Conservation (phyloP, 2,888 invertebrate genomes). For the Scaptomyza reducta region DNA sequence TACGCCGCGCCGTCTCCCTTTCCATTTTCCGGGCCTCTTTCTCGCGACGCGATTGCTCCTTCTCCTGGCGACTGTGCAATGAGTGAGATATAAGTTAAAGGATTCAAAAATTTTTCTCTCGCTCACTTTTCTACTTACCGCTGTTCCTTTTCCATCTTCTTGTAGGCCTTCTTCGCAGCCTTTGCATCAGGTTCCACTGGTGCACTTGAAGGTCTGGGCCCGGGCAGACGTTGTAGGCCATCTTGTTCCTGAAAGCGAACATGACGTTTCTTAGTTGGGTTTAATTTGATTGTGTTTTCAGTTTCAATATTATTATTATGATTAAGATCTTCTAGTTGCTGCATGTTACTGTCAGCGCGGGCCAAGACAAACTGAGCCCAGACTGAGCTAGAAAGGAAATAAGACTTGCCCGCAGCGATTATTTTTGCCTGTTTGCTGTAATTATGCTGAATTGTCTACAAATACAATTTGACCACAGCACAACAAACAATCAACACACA, state of each 20-base stretch:
- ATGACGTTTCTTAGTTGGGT: constrained; percentile 64
- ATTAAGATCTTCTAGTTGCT: constrained; percentile 22
- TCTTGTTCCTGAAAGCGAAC: constrained; percentile 83
- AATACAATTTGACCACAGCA: constrained; percentile 63
- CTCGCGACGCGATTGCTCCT: constrained; percentile 82
- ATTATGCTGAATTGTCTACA: constrained; percentile 79
- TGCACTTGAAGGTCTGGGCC: constrained; percentile 83
- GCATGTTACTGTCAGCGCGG: constrained; percentile 59
- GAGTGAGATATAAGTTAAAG: no score
- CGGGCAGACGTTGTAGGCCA: constrained; percentile 75
- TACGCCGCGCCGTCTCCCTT: constrained; percentile 83
- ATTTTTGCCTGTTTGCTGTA: constrained; percentile 48
- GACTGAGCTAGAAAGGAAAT: background rate
- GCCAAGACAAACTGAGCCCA: constrained; percentile 45
- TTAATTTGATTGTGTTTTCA: constrained; percentile 14
- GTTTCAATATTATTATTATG: constrained; percentile 1
- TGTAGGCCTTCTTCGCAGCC: constrained; percentile 83
- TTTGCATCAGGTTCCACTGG: constrained; percentile 84
- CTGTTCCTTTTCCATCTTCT: constrained; percentile 84
- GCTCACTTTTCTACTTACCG: constrained; percentile 61
- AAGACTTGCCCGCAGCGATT: constrained; percentile 28
- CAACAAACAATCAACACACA: constrained; percentile 45
- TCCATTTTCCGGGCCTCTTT: constrained; percentile 84
- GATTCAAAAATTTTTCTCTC: background rate
- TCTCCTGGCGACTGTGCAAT: constrained; percentile 81